These are phyloP conservation scores for Tinamus major DNA, from an alignment of 2,797 vertebrate genomes.

Conservation along the genomic window DNA sequence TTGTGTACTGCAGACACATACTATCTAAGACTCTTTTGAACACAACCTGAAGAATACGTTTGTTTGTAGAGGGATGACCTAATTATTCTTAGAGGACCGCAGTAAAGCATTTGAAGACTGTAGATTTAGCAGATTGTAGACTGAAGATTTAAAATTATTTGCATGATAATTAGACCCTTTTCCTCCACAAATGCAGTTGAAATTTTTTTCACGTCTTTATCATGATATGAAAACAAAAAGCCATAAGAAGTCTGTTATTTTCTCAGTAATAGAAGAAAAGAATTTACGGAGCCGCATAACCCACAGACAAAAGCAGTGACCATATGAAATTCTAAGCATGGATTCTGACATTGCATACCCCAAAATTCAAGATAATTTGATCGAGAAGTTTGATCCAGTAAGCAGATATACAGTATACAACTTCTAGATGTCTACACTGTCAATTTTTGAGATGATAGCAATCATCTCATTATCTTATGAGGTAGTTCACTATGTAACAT, in stretches of 20 bases:
- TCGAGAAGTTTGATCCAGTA: neutral
- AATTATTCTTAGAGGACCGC: neutral
- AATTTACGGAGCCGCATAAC: neutral
- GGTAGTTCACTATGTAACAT: neutral
- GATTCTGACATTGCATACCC: neutral
- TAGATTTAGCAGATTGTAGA: neutral
- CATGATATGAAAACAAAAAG: neutral
- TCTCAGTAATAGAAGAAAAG: neutral
- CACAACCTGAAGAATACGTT: neutral
- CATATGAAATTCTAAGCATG: neutral
- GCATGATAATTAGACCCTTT: neutral
- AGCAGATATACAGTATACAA: neutral
- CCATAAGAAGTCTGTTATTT: neutral
- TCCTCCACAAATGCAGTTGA: neutral
- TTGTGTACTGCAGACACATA: neutral
- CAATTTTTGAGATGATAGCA: neutral
- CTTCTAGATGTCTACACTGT: neutral
- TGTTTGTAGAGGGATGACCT: neutral
- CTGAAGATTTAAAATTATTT: neutral
- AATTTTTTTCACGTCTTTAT: neutral
- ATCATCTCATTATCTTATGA: neutral
- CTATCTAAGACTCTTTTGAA: neutral
- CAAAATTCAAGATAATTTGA: neutral
- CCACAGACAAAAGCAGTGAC: neutral
- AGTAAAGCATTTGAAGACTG: neutral